Evolutionary conservation across 2,797 vertebrate genomes (phyloP).

Genomic region (Pseudochromis fuscus): DNA sequence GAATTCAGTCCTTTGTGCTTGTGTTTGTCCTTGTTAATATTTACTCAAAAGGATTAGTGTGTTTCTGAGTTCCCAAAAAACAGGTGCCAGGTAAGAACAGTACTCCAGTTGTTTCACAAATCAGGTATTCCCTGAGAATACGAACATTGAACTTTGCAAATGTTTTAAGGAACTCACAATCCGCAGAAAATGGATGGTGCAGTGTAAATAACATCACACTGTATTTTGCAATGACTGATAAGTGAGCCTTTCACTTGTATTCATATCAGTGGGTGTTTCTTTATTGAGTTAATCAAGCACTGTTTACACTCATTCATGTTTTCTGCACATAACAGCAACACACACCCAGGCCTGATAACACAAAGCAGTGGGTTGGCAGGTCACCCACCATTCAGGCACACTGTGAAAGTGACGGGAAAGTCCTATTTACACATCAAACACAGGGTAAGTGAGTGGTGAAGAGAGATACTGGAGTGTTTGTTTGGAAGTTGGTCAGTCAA

Average conservation of each 20-base stretch:
- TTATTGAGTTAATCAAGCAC: slow-evolving; percentile 47
- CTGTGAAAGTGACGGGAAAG: slow-evolving; percentile 40
- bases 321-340: slow-evolving; percentile 14
- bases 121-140: slow-evolving; percentile 12
- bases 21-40: slow-evolving; percentile 36
- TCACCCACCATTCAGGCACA: not conserved
- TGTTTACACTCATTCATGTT: slow-evolving; percentile 27
- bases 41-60: slow-evolving; percentile 9
- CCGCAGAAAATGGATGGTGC: not conserved
- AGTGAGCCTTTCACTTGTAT: slow-evolving; percentile 3
- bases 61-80: not conserved
- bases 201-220: not conserved
- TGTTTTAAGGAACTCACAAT: slow-evolving; percentile 1
- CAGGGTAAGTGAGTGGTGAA: slow-evolving; percentile 11
- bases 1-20: slow-evolving; percentile 1
- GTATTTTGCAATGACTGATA: slow-evolving; percentile 47
- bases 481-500: slow-evolving; percentile 1
- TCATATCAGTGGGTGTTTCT: slow-evolving; percentile 47
- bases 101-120: not conserved
- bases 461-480: not conserved
- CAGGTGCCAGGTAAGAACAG: not conserved
- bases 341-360: slow-evolving; percentile 39
- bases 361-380: not conserved
- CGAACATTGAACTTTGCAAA: not conserved
- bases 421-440: slow-evolving; percentile 59